Evolutionary conservation across 2,113 vertebrate genomes (phyloP).

Genomic region (Mionectes macconnelli): DNA sequence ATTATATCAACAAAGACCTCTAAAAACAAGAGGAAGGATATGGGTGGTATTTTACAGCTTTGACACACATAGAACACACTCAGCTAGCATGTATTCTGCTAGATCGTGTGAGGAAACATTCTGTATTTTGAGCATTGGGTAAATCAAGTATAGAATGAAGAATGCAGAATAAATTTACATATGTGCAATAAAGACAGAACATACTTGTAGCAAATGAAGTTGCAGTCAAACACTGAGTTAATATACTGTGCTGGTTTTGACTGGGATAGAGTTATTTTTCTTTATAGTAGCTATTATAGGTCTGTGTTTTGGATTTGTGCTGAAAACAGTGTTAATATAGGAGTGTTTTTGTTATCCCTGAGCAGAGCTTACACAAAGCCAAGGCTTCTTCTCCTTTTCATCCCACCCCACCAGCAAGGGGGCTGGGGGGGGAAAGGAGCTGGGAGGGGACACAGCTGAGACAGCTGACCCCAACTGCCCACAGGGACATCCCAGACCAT

Average conservation of each 20-base stretch:
- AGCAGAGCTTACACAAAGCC: background rate
- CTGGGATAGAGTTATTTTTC: background rate
- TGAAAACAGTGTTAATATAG: background rate
- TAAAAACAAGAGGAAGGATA: background rate
- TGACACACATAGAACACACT: background rate
- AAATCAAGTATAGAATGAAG: background rate
- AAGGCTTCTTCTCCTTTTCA: background rate
- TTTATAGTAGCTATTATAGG: background rate
- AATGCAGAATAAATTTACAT: background rate
- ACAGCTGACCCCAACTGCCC: background rate
- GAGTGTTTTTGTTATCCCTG: background rate
- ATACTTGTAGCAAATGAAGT: background rate
- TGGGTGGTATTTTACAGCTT: background rate
- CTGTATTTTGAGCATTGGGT: background rate
- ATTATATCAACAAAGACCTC: background rate
- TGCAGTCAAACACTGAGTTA: background rate
- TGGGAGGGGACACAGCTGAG: background rate
- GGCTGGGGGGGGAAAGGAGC: too few relatives aligned
- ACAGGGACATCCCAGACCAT: background rate
- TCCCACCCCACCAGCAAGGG: background rate
- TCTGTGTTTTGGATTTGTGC: background rate
- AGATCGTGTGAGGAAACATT: background rate
- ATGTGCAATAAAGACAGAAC: background rate
- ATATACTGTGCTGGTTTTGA: background rate
- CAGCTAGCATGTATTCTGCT: background rate